Evolutionary conservation across 2,797 vertebrate genomes (phyloP).

Genomic region (Rousettus madagascariensis): DNA sequence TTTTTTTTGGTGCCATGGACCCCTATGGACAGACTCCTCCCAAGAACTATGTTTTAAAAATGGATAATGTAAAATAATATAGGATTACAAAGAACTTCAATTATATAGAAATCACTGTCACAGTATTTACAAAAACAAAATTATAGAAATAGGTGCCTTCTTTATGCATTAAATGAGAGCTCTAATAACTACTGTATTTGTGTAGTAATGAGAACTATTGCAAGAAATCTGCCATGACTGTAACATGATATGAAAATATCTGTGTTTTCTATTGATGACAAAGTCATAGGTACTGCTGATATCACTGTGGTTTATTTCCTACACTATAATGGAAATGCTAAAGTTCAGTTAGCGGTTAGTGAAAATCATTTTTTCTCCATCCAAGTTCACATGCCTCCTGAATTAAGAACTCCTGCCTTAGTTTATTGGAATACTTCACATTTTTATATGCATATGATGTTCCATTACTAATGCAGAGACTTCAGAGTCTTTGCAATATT

Average conservation of each 20-base stretch:
- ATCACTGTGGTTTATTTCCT: conserved; percentile 4
- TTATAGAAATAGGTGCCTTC: conserved; percentile 22
- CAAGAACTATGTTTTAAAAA: conserved; percentile 22
- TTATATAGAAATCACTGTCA: background rate
- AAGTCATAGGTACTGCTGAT: background rate
- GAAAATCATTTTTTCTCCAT: conserved; percentile 28
- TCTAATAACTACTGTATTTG: conserved; percentile 30
- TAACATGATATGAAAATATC: conserved; percentile 21
- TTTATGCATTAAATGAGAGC: conserved; percentile 39
- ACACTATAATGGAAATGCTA: conserved; percentile 16
- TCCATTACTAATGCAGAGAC: conserved; percentile 26
- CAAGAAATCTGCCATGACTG: background rate
- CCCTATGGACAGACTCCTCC: background rate
- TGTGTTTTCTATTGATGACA: conserved; percentile 41
- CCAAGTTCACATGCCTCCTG: background rate
- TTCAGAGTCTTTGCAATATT: conserved; percentile 33
- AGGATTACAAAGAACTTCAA: conserved; percentile 1
- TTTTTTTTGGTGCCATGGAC: background rate
- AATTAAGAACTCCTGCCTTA: conserved; percentile 40
- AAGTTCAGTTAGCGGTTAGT: conserved; percentile 47
- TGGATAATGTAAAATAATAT: conserved; percentile 22
- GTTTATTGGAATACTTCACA: background rate
- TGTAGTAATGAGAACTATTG: conserved; percentile 50
- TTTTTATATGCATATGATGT: background rate
- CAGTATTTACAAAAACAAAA: conserved; percentile 48